Base-by-base conservation (phyloP, 2,113 vertebrate species). In the Rhineura floridana region DNA sequence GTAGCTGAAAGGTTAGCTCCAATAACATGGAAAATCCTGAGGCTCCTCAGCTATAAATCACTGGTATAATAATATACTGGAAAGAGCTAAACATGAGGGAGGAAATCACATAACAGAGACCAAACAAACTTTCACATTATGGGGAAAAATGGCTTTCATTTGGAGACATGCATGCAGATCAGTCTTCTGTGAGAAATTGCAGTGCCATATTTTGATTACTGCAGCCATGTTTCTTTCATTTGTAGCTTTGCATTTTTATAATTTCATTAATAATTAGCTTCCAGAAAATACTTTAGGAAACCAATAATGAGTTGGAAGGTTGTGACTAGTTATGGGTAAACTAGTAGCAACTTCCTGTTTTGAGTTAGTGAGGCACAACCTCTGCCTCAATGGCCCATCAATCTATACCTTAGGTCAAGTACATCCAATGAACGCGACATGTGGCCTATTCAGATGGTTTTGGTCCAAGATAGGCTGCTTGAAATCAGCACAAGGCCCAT, bases 1-100 rank as follows among this genome's bases (percentile, higher is more conserved):
- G 30, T 63, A 23, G 85, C 73, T 55, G 88, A 89, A 93, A 92
- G 75, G 69, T 77, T 92, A 82, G 80, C 72, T 19, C 48, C 84
- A 89, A 72, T 85, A 17, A 63, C 39, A 73, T 42, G 10, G 42
- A 84, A 94, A 92, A 86, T 69, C 89, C 83, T 83, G 10, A 81
- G 3, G 83, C 36, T 30, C 6, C 8, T 0, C 55, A 50, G 52
- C 85, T 81, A 81, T 81, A 91, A 83, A 50, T 93, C 63, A 80
- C 0, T 80, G 10, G 4, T 15, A 59, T 77, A 90, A 86, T 25
- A 84, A 39, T 67, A 77, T 79, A 28, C 4, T 86, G 50, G 70
- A 86, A 84, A 93, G 50, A 62, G 30, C 39, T 63, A 87, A 72
- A 85, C 80, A 88, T 89, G 65, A 50, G 33, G 25, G 6, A n/a